Evolutionary conservation across 2,797 vertebrate species (phyloP).

Genomic region (Falco rusticolus): DNA sequence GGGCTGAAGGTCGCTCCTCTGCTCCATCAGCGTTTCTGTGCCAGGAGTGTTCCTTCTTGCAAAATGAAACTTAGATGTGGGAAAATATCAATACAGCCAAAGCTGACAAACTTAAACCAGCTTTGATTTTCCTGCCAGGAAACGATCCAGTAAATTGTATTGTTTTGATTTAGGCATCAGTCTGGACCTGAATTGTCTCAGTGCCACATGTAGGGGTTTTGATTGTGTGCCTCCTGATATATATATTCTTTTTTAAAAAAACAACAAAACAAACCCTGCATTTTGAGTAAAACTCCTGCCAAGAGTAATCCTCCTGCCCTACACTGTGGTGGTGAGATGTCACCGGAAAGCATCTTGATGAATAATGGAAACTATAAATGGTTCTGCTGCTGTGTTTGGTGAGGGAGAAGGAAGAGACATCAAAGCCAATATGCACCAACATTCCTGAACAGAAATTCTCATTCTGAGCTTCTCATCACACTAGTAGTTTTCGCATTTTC

Average conservation of each 20-base stretch:
- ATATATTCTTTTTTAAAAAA: too few species aligned
- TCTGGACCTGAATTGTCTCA: background rate
- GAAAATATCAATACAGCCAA: background rate
- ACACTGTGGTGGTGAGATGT: background rate
- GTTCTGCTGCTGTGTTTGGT: background rate
- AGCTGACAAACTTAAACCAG: background rate
- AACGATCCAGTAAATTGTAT: background rate
- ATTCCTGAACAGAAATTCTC: background rate
- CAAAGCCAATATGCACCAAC: background rate
- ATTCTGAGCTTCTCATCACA: background rate
- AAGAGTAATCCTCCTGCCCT: background rate
- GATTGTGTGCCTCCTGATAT: background rate
- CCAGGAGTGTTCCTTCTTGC: background rate
- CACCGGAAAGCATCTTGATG: background rate
- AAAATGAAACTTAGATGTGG: background rate
- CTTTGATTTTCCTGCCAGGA: background rate
- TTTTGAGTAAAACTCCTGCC: background rate
- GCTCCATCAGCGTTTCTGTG: background rate
- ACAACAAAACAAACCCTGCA: too few species aligned
- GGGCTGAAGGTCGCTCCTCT: background rate
- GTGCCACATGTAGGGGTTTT: background rate
- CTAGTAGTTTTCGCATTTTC: background rate
- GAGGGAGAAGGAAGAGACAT: background rate
- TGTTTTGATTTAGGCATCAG: background rate
- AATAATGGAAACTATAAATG: background rate